Base-by-base conservation (phyloP, 2,113 vertebrate species). In the Notarius quadriscutis region DNA sequence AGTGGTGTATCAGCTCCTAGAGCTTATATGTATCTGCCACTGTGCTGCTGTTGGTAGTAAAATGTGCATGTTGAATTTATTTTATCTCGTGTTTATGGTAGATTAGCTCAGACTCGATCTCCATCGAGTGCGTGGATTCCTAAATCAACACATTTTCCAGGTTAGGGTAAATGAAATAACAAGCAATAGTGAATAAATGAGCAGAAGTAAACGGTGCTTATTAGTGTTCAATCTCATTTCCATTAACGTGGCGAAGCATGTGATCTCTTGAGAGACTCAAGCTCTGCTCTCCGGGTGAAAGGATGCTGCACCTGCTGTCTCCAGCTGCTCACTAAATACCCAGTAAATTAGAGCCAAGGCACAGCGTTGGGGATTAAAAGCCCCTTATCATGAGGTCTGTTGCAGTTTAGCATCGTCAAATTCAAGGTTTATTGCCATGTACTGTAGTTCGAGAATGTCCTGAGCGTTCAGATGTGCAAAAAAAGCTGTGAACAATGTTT, bases 261-360 rank as follows among this genome's bases (percentile, higher is more conserved):
- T 17, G 41, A 22, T 79, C 84, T 86, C 84, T 79, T 79, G 34
- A 84, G 57, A 77, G 30, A 63, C 1, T 34, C 34, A 85, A 50
- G 34, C 34, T 14, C 17, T 10, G 8, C 34, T 77, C 72, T 51
- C 84, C 27, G n/a, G 58, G 79, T 65, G 30, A 15, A 60, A 81
- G 57, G 71, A 74, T 63, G 17, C 20, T 80, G 63, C 18, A 81
- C 63, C 69, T 84, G 87, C 71, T 55, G 17, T 81, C 74, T 79
- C 69, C 86, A 87, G 85, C 84, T 91, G 88, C 50, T 74, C 80
- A 51, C 18, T 12, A 71, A 82, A 53, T 7, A 27, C 60, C 22
- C 7, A 51, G 30, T 60, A 12, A 74, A 74, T 9, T 22, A 48
- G 3, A 69, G 41, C 84, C 50, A 27, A 25, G 75, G 30, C 51